These are phyloP conservation scores for Phania funesta DNA, from an alignment of 2,888 invertebrate species.

Conservation along the genomic window DNA sequence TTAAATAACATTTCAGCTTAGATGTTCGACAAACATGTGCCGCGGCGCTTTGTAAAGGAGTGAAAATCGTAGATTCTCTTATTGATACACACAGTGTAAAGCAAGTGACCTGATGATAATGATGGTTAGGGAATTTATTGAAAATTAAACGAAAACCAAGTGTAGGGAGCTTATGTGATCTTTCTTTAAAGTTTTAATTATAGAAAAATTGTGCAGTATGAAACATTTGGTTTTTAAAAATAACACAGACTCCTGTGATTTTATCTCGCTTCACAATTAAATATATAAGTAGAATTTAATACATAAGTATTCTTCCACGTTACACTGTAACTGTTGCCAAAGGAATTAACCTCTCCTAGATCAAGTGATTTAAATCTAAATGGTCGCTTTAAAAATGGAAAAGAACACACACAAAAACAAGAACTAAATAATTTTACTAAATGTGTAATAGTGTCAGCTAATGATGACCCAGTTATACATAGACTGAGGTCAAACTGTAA, in stretches of 20 bases:
- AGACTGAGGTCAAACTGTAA: conserved; percentile 19
- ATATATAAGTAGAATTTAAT: too few relatives aligned
- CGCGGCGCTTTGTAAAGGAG: not conserved
- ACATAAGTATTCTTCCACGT: too few relatives aligned
- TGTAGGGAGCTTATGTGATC: not conserved
- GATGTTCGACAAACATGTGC: conserved; percentile 21
- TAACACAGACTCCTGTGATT: too few relatives aligned
- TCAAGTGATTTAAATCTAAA: not conserved
- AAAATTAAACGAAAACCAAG: conserved; percentile 7
- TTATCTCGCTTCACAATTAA: too few relatives aligned
- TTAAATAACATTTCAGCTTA: not conserved
- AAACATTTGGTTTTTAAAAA: too few relatives aligned
- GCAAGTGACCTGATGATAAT: conserved; percentile 6
- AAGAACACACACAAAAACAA: not conserved
- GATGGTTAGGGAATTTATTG: conserved; percentile 9
- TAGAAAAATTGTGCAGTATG: not conserved
- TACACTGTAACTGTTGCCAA: too few relatives aligned
- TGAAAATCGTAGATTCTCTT: not conserved
- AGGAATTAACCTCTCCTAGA: too few relatives aligned
- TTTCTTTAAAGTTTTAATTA: not conserved
- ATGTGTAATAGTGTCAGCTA: not conserved
- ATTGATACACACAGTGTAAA: conserved; percentile 5
- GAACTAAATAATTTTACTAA: conserved; percentile 17
- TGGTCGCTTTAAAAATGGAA: not conserved
- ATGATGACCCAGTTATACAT: not conserved